A percentile compares a stretch with the other conserved stretches of the same genome.
Conservation (phyloP, 1,140 invertebrate genomes). For the Drosophila neocordata region DNA sequence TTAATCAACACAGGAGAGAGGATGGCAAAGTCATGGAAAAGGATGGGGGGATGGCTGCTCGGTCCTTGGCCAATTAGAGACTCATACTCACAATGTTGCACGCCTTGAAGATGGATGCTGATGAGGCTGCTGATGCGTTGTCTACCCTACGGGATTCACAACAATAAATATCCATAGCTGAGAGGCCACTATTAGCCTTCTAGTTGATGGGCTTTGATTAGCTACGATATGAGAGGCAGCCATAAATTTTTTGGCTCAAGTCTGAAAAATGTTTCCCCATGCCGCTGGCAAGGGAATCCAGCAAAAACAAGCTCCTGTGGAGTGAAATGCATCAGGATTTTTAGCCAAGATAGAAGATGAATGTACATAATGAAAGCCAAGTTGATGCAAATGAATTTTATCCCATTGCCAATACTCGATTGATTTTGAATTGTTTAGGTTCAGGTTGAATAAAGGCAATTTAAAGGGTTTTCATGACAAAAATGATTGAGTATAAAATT, state of each 20-base stretch:
- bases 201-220: conserved; percentile 73
- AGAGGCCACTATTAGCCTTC: conserved; percentile 66
- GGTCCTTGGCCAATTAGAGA: conserved; percentile 68
- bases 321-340: neutral
- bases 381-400: neutral
- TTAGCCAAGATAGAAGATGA: neutral
- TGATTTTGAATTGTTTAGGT: conserved; percentile 3
- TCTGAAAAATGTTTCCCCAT: conserved; percentile 1
- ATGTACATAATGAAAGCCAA: neutral
- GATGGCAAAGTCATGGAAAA: conserved; percentile 17
- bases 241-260: conserved; percentile 46
- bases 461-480: too few species aligned
- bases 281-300: neutral
- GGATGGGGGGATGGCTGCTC: conserved; percentile 10
- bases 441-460: neutral
- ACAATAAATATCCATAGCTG: conserved; percentile 58
- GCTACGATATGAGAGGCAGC: conserved; percentile 37
- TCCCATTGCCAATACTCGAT: neutral
- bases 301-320: neutral
- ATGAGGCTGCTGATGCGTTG: conserved; percentile 59
- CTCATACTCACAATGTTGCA: conserved; percentile 46
- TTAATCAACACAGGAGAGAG: conserved; percentile 67
- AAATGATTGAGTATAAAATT: too few species aligned
- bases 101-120: conserved; percentile 71
- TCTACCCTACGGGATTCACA: conserved; percentile 30